Base-by-base conservation (phyloP, 1,140 invertebrate genomes). In the Vollenhovia emeryi region DNA sequence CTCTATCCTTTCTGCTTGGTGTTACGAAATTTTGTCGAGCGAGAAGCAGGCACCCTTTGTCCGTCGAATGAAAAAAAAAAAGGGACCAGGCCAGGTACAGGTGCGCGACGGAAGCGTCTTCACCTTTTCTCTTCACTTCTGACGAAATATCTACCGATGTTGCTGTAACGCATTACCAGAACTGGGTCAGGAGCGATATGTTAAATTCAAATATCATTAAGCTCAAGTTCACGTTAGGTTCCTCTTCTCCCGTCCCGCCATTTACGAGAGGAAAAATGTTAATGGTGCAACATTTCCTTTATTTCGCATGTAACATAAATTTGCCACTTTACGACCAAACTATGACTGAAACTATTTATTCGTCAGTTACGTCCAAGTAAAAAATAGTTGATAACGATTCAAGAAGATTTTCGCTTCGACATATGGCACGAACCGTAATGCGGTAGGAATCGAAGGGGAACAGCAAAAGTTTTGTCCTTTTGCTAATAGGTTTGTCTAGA, bases 21-120 rank as follows among this genome's bases (percentile, higher is more conserved):
- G 84, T 92, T 93, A 93, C 90, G 90, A 93, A 93, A 93, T 90
- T 86, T 89, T 83, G 83, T 78, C 78, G 87, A 86, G 57, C 55
- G 74, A 87, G 84, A 89, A 83, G 83, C 52, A 86, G 78, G 59
- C 68, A 66, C 82, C 87, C 87, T 91, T 91, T 91, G 90, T 91
- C 88, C 52, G 78, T 55, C 78, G 75, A 33, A 83, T 75, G 78
- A 62, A 60, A 78, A 76, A 80, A n/a, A 86, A 60, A 69, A 48
- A 62, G 62, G 64, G 55, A 79, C 27, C 18, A n/a, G 11, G 13
- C 40, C 36, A 33, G 80, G 21, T 76, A 84, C 71, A 83, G 76
- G 73, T 79, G 85, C 86, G 66, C 87, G 21, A 52, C 33, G 40
- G 40, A 62, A 30, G 15, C 13, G 3, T 69, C 48, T n/a, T 52